Conservation (phyloP, 2,113 vertebrate species). For the human (Homo sapiens) region DNA sequence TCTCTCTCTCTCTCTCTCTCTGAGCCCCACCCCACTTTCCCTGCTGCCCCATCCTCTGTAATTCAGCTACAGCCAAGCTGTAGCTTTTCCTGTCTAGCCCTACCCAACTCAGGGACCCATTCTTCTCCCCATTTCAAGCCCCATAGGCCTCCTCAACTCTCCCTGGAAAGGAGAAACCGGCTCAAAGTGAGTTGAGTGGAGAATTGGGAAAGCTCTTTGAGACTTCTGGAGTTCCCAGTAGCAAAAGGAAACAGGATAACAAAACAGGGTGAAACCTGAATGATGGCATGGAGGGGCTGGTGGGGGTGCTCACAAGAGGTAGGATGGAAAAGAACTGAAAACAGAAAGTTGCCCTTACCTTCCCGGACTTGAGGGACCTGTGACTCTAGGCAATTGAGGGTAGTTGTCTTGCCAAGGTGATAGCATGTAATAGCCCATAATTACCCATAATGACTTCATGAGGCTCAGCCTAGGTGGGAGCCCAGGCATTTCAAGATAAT, state of each 20-base stretch:
- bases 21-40: no score
- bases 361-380: constrained; percentile 8
- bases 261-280: neutral
- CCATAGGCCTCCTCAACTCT: neutral
- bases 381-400: constrained; percentile 57
- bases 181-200: neutral
- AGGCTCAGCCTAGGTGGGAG: constrained; percentile 65
- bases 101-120: neutral
- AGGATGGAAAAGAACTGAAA: neutral
- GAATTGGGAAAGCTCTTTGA: neutral
- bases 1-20: neutral
- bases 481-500: constrained; percentile 69
- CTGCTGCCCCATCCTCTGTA: no score
- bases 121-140: neutral
- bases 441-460: constrained; percentile 75
- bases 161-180: neutral
- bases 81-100: neutral
- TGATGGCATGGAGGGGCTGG: neutral
- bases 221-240: neutral
- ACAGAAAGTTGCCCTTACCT: neutral
- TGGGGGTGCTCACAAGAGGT: neutral
- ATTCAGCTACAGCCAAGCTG: neutral
- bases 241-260: neutral
- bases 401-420: constrained; percentile 43
- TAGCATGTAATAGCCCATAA: constrained; percentile 54